Evolutionary conservation across 2,888 invertebrate genomes (phyloP), one percentile per base, ranked within the genome.

Genomic region (Perizoma affinitatum): DNA sequence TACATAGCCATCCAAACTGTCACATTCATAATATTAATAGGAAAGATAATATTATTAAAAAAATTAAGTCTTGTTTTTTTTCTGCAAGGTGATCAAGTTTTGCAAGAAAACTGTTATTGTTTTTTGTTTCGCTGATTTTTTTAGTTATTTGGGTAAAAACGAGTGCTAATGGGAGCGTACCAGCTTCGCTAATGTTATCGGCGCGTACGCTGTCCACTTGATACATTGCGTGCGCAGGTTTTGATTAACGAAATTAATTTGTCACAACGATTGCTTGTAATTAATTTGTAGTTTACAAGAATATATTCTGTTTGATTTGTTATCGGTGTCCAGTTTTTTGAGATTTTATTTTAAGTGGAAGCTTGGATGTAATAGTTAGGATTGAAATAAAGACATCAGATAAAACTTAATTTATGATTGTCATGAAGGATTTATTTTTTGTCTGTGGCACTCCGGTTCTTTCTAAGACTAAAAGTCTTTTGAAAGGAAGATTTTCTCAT

Each of bases 221-320:
- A 91, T 88, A 78, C 85, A 91, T 90, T 80, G 91, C 88, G 81
- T 74, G 84, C 80, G 83, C 82, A 75, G 73, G 71, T 71, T 75
- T 84, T 87, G 89, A 90, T 91, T 90, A 88, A 89, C 84, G 74
- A 87, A 90, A 90, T 90, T 90, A 90, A 90, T 91, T 90, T 89
- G 89, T 90, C 85, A 84, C 80, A 75, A 68, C 74, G 73, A 73
- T 76, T 69, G 75, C 68, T 72, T 73, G 73, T 82, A 83, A 83
- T 84, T 80, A 80, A 84, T 83, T 80, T 79, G 75, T 82, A 78
- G 74, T 76, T 76, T 77, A 76, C 74, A 73, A 67, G 68, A 74
- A 71, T 77, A 73, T 71, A 64, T 65, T 58, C 63, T 54, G 55
- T 65, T 22, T 65, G 64, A 66, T 70, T 66, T 65, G 65, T 58